Evolutionary conservation across 2,888 invertebrate genomes (phyloP), one percentile per base, ranked within the genome.

Genomic region (Amaurobius ferox): DNA sequence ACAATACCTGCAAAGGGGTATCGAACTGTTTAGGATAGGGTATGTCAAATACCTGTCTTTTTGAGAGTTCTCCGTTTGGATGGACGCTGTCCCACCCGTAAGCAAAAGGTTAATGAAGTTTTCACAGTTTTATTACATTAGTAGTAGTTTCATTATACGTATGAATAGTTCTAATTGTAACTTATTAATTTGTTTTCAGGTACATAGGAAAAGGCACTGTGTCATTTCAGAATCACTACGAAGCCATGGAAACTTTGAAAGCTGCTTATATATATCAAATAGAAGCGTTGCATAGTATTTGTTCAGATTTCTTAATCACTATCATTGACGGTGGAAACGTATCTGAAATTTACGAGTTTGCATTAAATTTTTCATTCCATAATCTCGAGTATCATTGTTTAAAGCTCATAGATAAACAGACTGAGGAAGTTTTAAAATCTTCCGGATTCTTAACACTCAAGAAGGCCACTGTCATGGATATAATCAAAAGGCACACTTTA

Each of bases 271-370:
- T 64, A 23, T 77, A 66, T 28, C 32, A 55, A 32, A 35, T 83
- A 2, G 48, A 71, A 28, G 64, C 32, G 13, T 64, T 83, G 23
- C 16, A 40, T 1, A 30, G 48, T 1, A 77, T 77, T 9, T 83
- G 83, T 39, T 28, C 40, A 0, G 35, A 83, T 32, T 32, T 71
- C 23, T 32, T 83, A 0, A 55, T 73, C 64, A 66, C 77, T 7
- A 19, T 30, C 1, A 28, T 83, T 0, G 76, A 77, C 2, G 11
- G 61, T 1, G n/a, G 11, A 28, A 83, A 77, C 48, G 83, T 77
- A 7, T 83, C 77, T 29, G 83, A 83, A 23, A 66, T 83, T 13
- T 83, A 48, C 30, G 83, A 83, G 1, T 26, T 61, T 13, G 44
- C 71, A 1, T 55, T 26, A 0, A n/a, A 19, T 2, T 23, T 62